Conservation (phyloP, 2,888 invertebrate species). For the Synergus gifuensis region DNA sequence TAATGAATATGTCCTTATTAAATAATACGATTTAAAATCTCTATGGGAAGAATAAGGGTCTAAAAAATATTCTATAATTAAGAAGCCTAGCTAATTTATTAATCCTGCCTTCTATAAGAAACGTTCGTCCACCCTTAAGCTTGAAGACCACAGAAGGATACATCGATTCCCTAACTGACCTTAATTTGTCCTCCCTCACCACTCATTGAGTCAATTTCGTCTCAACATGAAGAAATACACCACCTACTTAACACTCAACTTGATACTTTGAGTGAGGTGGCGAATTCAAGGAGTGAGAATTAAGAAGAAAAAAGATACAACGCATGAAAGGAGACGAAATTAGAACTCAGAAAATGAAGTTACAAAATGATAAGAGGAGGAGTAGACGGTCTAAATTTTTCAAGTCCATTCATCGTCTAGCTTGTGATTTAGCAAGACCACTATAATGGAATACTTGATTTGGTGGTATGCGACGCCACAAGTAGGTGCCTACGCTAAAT, state of each 20-base stretch:
- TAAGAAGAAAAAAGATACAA: neutral
- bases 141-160: neutral
- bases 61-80: too few species aligned
- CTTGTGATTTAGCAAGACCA: constrained; percentile 54
- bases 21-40: too few species aligned
- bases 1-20: too few species aligned
- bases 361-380: neutral
- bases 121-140: neutral
- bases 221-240: constrained; percentile 33
- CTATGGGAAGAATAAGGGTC: too few species aligned
- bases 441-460: constrained; percentile 42
- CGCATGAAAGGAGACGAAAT: neutral
- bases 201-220: constrained; percentile 52
- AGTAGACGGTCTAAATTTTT: constrained; percentile 1
- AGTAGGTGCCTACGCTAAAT: constrained; percentile 67
- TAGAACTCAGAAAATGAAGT: neutral
- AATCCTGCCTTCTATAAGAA: neutral
- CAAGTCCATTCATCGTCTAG: constrained; percentile 49
- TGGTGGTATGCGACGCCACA: constrained; percentile 11
- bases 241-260: constrained; percentile 4
- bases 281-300: neutral
- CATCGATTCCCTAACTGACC: constrained; percentile 41
- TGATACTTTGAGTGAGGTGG: neutral
- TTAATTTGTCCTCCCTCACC: constrained; percentile 51
- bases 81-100: too few species aligned